A percentile compares a stretch with the other conserved stretches of the same genome.
Conservation (phyloP, 2,113 vertebrate genomes). For the Noturus placidus region DNA sequence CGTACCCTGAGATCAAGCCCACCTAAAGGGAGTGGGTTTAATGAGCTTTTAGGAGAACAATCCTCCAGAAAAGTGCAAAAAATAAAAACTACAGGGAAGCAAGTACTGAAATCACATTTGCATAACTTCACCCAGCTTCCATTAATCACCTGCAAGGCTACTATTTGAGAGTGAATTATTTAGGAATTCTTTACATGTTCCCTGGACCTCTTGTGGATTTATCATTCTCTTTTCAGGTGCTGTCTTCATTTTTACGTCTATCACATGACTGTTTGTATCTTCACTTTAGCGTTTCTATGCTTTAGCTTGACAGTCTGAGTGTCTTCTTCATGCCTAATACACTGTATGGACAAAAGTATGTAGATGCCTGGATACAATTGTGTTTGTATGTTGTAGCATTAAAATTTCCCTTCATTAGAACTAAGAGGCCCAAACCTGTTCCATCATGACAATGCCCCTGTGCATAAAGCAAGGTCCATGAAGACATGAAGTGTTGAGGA, state of each 20-base stretch:
- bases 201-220: not conserved
- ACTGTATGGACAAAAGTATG: not conserved
- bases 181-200: not conserved
- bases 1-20: not conserved
- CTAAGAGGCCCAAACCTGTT: too few species aligned
- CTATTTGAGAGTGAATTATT: not conserved
- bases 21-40: slow-evolving; percentile 17
- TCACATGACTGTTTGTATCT: not conserved
- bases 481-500: too few species aligned
- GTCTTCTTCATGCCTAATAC: not conserved
- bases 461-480: too few species aligned
- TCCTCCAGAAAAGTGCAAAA: not conserved
- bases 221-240: not conserved
- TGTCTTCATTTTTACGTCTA: not conserved
- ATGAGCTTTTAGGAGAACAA: slow-evolving; percentile 18
- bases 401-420: too few species aligned
- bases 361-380: not conserved
- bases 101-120: not conserved
- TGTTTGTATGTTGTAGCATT: too few species aligned
- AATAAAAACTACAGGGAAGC: not conserved
- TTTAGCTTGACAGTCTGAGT: not conserved
- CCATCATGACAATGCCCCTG: too few species aligned
- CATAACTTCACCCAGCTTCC: slow-evolving; percentile 18
- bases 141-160: not conserved
- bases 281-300: not conserved